These are phyloP conservation scores for Heliothis subflexa DNA, from an alignment of 1,140 invertebrate genomes.

Conservation along the genomic window DNA sequence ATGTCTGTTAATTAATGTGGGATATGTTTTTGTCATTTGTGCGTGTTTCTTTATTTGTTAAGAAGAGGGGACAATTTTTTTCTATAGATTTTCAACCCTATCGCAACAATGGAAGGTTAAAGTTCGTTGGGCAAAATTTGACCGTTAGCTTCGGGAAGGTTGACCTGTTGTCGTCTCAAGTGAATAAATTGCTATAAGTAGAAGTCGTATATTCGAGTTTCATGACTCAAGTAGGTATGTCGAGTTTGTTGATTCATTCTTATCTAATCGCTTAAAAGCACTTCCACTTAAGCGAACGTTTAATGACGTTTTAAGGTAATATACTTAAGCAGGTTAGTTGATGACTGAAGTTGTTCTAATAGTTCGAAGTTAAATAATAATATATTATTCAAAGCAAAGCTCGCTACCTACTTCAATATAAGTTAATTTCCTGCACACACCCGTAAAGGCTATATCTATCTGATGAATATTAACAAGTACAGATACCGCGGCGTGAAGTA, in stretches of 20 bases:
- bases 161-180: too few relatives aligned
- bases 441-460: constrained; percentile 28
- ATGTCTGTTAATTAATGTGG: background rate
- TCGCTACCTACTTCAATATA: background rate
- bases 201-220: too few relatives aligned
- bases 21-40: background rate
- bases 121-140: too few relatives aligned
- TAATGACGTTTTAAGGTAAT: background rate
- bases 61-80: background rate
- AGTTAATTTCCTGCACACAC: constrained; percentile 31
- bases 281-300: background rate
- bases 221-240: background rate
- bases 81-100: too few relatives aligned
- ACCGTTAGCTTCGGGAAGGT: too few relatives aligned
- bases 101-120: too few relatives aligned
- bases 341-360: background rate
- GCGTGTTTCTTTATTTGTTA: background rate
- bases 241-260: background rate
- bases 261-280: constrained; percentile 3
- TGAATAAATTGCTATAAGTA: too few relatives aligned
- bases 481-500: constrained; percentile 13
- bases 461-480: constrained; percentile 50
- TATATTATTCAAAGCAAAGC: constrained; percentile 2
- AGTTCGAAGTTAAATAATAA: background rate
- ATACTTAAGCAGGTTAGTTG: background rate